phyloP scores from a whole-genome alignment of 1,140 invertebrate genomes.

The Drosophila eugracilis region DNA sequence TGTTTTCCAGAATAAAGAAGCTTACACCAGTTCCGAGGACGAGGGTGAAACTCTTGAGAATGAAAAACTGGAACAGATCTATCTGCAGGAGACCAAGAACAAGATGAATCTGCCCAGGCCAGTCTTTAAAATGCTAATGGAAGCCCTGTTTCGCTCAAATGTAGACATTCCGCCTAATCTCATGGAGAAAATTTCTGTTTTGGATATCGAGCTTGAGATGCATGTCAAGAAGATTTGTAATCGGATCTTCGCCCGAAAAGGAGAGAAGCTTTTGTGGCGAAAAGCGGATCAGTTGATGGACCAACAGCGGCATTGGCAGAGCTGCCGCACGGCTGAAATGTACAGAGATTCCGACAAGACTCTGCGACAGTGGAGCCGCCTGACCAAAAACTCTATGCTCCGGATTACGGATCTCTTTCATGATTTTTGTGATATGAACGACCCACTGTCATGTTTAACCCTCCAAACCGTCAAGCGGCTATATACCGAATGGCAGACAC shows the following conservation, averaged over 20 bases:
- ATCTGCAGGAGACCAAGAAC: background rate
- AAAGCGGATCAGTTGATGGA: background rate
- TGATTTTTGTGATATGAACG: background rate
- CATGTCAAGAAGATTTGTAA: background rate
- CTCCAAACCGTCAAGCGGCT: slow-evolving; percentile 2
- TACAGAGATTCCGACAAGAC: background rate
- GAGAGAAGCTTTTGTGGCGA: background rate
- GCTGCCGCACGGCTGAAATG: background rate
- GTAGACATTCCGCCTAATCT: background rate
- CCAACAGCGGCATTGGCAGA: background rate
- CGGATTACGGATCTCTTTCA: background rate
- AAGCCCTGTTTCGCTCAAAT: background rate
- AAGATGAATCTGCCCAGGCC: background rate
- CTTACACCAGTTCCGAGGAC: background rate
- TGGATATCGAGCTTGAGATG: background rate
- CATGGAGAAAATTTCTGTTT: background rate
- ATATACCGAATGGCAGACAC: slow-evolving; percentile 1
- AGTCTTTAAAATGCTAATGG: background rate
- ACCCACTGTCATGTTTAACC: background rate
- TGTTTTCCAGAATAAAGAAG: background rate
- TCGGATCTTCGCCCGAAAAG: background rate
- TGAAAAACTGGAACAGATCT: background rate
- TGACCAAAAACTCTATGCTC: background rate
- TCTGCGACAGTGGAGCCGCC: background rate
- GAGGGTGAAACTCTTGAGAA: background rate